Conservation (phyloP, 2,888 invertebrate genomes). For the Drosophila robusta region DNA sequence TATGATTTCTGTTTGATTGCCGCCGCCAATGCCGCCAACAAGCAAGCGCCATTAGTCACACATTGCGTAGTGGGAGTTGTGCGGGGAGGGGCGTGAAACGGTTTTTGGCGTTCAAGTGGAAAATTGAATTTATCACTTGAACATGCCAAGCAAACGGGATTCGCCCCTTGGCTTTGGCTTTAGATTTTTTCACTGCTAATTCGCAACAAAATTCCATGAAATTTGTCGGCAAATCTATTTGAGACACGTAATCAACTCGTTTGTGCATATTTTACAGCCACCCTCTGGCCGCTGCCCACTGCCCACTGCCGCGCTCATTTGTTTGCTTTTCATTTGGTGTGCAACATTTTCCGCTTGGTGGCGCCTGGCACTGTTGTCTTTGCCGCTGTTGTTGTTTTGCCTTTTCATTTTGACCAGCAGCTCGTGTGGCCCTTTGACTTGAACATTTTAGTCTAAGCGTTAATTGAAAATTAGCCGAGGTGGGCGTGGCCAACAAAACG, state of each 20-base stretch:
- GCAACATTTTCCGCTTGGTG: slow-evolving; percentile 62
- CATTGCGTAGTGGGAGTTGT: slow-evolving; percentile 30
- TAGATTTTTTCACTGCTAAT: slow-evolving; percentile 54
- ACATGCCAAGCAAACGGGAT: slow-evolving; percentile 65
- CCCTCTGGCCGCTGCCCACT: background rate
- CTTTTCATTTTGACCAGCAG: slow-evolving; percentile 18
- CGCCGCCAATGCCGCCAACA: slow-evolving; percentile 58
- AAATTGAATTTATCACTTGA: slow-evolving; percentile 81
- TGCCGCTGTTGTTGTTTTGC: slow-evolving; percentile 4
- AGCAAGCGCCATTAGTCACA: slow-evolving; percentile 78
- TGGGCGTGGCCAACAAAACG: slow-evolving; percentile 57
- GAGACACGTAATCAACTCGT: slow-evolving; percentile 81
- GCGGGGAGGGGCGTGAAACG: slow-evolving; percentile 14
- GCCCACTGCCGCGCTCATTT: background rate
- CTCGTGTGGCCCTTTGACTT: slow-evolving; percentile 47
- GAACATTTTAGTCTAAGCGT: slow-evolving; percentile 50
- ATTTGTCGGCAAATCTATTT: slow-evolving; percentile 68
- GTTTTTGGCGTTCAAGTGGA: slow-evolving; percentile 75
- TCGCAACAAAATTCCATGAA: slow-evolving; percentile 56
- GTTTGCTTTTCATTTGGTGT: slow-evolving; percentile 35
- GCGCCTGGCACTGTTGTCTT: slow-evolving; percentile 15
- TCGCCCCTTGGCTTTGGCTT: slow-evolving; percentile 31
- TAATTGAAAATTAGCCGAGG: slow-evolving; percentile 71
- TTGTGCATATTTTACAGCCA: slow-evolving; percentile 65
- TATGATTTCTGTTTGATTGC: slow-evolving; percentile 81